phyloP scores from a whole-genome alignment of 2,797 vertebrate species.

The Perodicticus potto region DNA sequence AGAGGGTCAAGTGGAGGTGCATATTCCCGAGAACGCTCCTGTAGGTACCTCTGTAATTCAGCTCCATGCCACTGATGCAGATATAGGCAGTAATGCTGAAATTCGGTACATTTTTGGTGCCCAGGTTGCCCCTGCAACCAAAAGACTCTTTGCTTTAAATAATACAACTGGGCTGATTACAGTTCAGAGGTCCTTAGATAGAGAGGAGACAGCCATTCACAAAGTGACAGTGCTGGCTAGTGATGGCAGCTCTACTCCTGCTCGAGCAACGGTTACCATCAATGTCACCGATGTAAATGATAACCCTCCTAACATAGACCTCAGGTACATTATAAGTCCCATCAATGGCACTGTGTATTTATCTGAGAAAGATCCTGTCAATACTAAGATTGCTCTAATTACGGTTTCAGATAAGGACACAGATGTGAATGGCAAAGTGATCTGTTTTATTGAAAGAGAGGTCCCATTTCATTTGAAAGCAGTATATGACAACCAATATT shows the following conservation, averaged over 20 bases:
- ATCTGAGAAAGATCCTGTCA: slow-evolving; percentile 99
- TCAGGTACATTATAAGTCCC: slow-evolving; percentile 99
- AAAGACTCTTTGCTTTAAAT: slow-evolving; percentile 98
- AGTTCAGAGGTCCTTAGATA: slow-evolving; percentile 96
- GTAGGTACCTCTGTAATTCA: slow-evolving; percentile 97
- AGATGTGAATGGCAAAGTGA: slow-evolving; percentile 99
- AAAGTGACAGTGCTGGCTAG: slow-evolving; percentile 98
- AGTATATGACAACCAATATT: slow-evolving; percentile 99
- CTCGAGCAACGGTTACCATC: slow-evolving; percentile 96
- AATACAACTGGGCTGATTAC: slow-evolving; percentile 97
- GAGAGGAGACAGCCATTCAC: slow-evolving; percentile 98
- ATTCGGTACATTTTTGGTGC: slow-evolving; percentile 98
- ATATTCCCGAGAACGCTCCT: slow-evolving; percentile 97
- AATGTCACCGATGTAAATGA: slow-evolving; percentile 99
- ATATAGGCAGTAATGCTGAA: slow-evolving; percentile 97
- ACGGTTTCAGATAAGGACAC: slow-evolving; percentile 99
- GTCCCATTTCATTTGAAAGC: slow-evolving; percentile 99
- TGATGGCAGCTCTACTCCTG: slow-evolving; percentile 98
- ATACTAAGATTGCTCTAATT: slow-evolving; percentile 99
- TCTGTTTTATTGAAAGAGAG: slow-evolving; percentile 99
- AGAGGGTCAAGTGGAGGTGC: slow-evolving; percentile 97
- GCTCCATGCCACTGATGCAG: slow-evolving; percentile 98
- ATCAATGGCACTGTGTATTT: slow-evolving; percentile 99
- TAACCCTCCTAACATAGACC: slow-evolving; percentile 99
- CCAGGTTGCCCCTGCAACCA: slow-evolving; percentile 96